Base-by-base conservation (phyloP, 2,888 invertebrate genomes). In the Leptopilina myrica region DNA sequence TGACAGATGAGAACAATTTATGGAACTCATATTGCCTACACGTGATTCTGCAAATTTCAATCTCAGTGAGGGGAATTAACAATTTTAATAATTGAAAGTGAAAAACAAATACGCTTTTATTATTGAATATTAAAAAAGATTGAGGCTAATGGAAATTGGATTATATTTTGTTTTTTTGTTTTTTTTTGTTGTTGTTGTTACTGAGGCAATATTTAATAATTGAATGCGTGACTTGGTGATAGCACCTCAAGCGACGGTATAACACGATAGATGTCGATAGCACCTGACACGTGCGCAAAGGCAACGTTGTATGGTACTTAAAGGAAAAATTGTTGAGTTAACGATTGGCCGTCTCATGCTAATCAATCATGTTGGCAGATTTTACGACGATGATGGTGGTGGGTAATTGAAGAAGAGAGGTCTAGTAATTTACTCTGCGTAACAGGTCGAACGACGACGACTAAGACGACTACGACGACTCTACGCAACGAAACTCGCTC, bases 351-450 rank as follows among this genome's bases (percentile, higher is more conserved):
- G 83, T 84, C 86, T 86, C 86, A 83, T 85, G 87, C 85, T 89
- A 89, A 89, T 89, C 89, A 88, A 89, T 89, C 89, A 89, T 76
- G 82, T 83, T 79, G 85, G 78, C 82, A 83, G 86, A 86, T 87
- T 89, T 89, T 87, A 87, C 83, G 86, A 86, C 80, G 84, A 65
- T 75, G 67, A 78, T 77, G 76, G 59, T 76, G 59, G 76, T 49
- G 49, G 49, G 49, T 12, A 11, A 79, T 75, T 33, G 33, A 33
- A 76, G 82, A 76, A 79, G 75, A 62, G 78, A 62, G 78, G 82
- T 79, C 79, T 82, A 82, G 87, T 86, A 88, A 88, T 89, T 88
- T 87, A 86, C 87, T 86, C 81, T 80, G 85, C 83, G 86, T 84
- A 87, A 87, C 86, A 85, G 85, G 87, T 87, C 86, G 86, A 79